Conservation (phyloP, 2,113 vertebrate genomes). For the Microtus ochrogaster region DNA sequence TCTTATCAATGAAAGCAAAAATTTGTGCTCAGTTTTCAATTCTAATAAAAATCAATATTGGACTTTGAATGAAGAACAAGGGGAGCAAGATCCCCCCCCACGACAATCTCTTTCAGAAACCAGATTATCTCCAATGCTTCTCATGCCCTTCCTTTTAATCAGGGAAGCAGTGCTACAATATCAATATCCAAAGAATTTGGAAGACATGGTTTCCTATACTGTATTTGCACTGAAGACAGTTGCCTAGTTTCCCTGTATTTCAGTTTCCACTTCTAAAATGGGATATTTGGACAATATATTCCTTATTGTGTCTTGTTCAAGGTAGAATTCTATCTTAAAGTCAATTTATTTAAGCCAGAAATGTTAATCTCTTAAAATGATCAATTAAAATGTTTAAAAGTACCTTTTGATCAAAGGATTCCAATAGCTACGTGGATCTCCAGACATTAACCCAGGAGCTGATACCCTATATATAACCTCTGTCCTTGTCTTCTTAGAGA, state of each 20-base stretch:
- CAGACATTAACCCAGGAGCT: neutral
- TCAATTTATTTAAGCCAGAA: constrained; percentile 14
- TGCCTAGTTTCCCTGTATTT: neutral
- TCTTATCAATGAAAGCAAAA: neutral
- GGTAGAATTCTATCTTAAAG: neutral
- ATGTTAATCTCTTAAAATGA: neutral
- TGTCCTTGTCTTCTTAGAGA: neutral
- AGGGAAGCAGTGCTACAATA: fast-evolving
- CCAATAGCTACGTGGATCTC: neutral
- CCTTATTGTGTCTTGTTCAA: neutral
- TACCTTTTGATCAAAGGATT: neutral
- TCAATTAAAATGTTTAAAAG: neutral
- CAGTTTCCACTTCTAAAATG: neutral
- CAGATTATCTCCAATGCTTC: neutral
- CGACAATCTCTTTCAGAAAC: neutral
- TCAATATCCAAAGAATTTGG: neutral
- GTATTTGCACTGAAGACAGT: neutral
- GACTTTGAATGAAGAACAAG: neutral
- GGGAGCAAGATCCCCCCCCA: neutral
- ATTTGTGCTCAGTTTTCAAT: neutral
- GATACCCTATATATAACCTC: neutral
- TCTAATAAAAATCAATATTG: neutral
- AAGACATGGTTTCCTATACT: neutral
- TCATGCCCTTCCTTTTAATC: neutral
- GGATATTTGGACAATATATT: neutral